Conservation (phyloP, 2,113 vertebrate genomes). For the Talpa occidentalis region DNA sequence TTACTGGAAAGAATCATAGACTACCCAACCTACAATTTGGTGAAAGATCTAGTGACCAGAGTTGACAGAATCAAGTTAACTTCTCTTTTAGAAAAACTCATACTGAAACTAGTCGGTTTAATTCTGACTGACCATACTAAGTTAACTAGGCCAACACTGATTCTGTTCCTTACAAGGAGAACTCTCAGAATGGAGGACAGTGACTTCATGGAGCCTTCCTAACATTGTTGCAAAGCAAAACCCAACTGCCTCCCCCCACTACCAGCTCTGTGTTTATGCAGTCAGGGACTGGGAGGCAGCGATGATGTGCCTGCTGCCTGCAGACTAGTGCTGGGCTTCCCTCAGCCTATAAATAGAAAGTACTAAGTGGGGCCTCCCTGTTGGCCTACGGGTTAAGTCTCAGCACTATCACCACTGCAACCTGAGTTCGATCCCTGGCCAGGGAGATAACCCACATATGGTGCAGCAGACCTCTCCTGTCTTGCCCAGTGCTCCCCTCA, state of each 20-base stretch:
- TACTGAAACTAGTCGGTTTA: background rate
- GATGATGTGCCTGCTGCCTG: background rate
- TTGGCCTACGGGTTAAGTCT: too few species aligned
- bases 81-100: background rate
- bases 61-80: slow-evolving; percentile 1
- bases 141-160: background rate
- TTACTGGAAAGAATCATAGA: background rate
- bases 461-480: too few species aligned
- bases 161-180: background rate
- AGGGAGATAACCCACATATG: too few species aligned
- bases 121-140: background rate
- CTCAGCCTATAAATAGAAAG: background rate
- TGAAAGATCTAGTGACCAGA: slow-evolving; percentile 32
- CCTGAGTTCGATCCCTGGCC: too few species aligned
- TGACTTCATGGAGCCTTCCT: background rate
- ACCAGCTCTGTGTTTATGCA: background rate
- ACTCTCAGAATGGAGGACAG: background rate
- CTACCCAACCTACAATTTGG: background rate
- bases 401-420: too few species aligned
- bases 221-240: background rate
- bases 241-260: background rate
- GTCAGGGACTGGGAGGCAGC: background rate
- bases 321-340: background rate
- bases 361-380: too few species aligned
- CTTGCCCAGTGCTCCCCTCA: too few species aligned